Conservation (phyloP, 2,888 invertebrate genomes). For the Acanthosepion esculentum region DNA sequence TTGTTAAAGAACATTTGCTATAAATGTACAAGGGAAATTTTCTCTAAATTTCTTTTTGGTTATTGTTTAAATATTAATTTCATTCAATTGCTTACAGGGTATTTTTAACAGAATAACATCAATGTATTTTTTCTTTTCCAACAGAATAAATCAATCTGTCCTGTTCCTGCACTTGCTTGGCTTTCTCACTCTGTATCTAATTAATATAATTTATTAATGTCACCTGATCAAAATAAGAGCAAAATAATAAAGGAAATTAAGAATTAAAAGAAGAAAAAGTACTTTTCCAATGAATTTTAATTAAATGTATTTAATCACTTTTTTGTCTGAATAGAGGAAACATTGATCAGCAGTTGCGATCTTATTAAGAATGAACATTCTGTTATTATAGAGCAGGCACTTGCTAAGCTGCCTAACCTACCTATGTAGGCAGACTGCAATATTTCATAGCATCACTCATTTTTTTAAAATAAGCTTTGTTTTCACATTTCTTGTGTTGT, state of each 20-base stretch:
- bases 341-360: not conserved
- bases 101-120: too few species aligned
- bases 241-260: not conserved
- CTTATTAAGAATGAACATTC: not conserved
- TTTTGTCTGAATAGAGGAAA: not conserved
- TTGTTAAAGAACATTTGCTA: too few species aligned
- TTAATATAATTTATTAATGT: not conserved
- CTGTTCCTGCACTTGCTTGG: not conserved
- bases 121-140: not conserved
- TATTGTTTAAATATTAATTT: too few species aligned
- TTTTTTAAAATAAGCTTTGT: not conserved
- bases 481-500: not conserved
- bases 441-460: not conserved
- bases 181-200: not conserved
- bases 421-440: not conserved
- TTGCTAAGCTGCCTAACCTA: not conserved
- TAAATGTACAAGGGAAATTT: too few species aligned
- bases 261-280: not conserved
- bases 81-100: too few species aligned
- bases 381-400: slow-evolving; percentile 35
- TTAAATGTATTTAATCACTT: not conserved
- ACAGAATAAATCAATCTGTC: not conserved
- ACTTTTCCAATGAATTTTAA: not conserved
- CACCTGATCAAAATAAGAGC: not conserved
- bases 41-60: too few species aligned